Conservation (phyloP, 2,888 invertebrate species). For the Acheta domesticus region DNA sequence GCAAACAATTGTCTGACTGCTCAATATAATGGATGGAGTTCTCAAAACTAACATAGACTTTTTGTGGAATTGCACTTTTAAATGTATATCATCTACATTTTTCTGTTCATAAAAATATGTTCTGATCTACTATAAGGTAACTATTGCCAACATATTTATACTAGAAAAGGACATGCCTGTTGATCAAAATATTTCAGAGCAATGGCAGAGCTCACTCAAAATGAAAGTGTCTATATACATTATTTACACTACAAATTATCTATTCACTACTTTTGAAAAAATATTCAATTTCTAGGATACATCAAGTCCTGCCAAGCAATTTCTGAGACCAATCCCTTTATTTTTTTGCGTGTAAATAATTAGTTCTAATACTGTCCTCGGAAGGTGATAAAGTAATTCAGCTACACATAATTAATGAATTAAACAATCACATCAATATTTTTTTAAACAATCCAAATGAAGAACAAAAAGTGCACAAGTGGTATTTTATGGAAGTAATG, state of each 20-base stretch:
- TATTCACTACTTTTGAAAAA: neutral
- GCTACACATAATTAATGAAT: too few relatives aligned
- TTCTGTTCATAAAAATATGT: neutral
- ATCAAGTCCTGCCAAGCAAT: neutral
- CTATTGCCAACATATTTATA: constrained; percentile 11
- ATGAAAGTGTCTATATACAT: neutral
- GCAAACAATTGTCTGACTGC: neutral
- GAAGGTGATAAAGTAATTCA: too few relatives aligned
- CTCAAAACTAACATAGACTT: neutral
- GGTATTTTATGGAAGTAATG: too few relatives aligned
- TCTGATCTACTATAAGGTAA: neutral
- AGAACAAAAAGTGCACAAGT: too few relatives aligned
- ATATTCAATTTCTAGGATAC: neutral
- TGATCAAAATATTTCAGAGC: constrained; percentile 2
- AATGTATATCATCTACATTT: neutral
- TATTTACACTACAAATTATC: neutral
- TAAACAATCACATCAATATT: too few relatives aligned
- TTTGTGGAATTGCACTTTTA: neutral
- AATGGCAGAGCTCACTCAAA: constrained; percentile 18
- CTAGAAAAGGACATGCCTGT: neutral
- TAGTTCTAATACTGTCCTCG: too few relatives aligned
- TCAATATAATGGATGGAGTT: constrained; percentile 9
- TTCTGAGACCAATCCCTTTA: neutral
- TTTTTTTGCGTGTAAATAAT: too few relatives aligned
- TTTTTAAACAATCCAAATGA: too few relatives aligned